Evolutionary conservation across 2,113 vertebrate species (phyloP), one percentile per base, ranked within the genome.

Genomic region (Nycticryphes semicollaris): DNA sequence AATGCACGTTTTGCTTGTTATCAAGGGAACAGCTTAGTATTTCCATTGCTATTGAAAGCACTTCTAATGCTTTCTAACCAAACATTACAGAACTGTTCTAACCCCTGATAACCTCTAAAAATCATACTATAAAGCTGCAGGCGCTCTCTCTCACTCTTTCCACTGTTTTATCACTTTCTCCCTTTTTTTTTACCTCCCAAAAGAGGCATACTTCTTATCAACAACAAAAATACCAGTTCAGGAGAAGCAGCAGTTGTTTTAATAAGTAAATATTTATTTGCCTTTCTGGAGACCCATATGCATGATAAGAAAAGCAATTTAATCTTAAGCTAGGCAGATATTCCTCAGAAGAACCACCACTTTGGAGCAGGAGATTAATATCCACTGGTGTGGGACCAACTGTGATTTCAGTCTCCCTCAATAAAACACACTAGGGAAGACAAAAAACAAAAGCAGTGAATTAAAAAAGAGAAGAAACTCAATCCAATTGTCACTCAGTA

Each of bases 241-340:
- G 56, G 23, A 95, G 77, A 95, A 93, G 30, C 39, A 92, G 43
- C 14, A 33, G 57, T 75, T 83, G 64, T 74, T 97, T 96, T 89
- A 96, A 91, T 93, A 96, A 90, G 87, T 22, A 97, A 89, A 89
- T 96, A 94, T 35, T 80, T 88, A 94, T 91, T 96, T 97, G 62
- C 84, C 86, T 94, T 87, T 93, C 64, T 85, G 30, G 16, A 91
- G 85, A 93, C n/a, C 19, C 80, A 41, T 27, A 87, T 5, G 17
- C 47, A 68, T 76, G 72, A 72, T 92, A 97, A 96, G 73, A 93
- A 96, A 96, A 67, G 33, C 53, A 87, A 93, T 80, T 97, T 95
- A 72, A 94, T 90, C 92, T 96, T 51, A 54, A 74, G 33, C 31
- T 59, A 90, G 64, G 68, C 47, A 96, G 54, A 45, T 63, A 84